These are phyloP conservation scores for Halcyon chelicuti DNA, from an alignment of 2,797 vertebrate genomes.

Conservation along the genomic window DNA sequence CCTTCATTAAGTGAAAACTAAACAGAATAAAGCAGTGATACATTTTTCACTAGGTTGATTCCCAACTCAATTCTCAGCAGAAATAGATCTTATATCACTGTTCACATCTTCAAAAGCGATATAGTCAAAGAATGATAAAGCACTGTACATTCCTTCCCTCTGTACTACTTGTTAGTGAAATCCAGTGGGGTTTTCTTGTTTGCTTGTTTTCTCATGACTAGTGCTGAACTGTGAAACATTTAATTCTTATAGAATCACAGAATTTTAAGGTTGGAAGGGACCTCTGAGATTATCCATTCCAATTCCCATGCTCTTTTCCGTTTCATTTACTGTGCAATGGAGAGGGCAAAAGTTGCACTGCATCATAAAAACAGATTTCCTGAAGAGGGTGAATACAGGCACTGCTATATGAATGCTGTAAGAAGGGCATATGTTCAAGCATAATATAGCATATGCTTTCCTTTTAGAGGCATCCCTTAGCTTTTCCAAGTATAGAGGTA, in stretches of 20 bases:
- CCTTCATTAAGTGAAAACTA: slow-evolving; percentile 12
- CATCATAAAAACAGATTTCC: neutral
- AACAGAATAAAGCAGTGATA: slow-evolving; percentile 28
- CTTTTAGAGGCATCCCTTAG: neutral
- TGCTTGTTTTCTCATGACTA: neutral
- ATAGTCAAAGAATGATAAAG: neutral
- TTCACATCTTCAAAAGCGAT: neutral
- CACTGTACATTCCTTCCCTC: neutral
- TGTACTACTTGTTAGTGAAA: neutral
- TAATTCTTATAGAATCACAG: neutral
- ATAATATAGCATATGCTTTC: neutral
- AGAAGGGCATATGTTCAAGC: neutral
- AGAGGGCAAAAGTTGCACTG: neutral
- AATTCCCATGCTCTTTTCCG: neutral
- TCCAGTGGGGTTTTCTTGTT: neutral
- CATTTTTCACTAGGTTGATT: slow-evolving; percentile 30
- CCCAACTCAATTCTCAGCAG: neutral
- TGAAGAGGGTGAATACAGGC: neutral
- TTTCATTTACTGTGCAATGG: neutral
- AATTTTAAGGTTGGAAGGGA: neutral
- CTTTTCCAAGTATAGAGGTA: neutral
- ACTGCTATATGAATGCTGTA: neutral
- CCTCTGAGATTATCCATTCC: neutral
- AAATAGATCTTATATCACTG: neutral
- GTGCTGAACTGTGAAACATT: neutral